Evolutionary conservation across 2,113 vertebrate species (phyloP).

Genomic region (Hemiprocne comata): DNA sequence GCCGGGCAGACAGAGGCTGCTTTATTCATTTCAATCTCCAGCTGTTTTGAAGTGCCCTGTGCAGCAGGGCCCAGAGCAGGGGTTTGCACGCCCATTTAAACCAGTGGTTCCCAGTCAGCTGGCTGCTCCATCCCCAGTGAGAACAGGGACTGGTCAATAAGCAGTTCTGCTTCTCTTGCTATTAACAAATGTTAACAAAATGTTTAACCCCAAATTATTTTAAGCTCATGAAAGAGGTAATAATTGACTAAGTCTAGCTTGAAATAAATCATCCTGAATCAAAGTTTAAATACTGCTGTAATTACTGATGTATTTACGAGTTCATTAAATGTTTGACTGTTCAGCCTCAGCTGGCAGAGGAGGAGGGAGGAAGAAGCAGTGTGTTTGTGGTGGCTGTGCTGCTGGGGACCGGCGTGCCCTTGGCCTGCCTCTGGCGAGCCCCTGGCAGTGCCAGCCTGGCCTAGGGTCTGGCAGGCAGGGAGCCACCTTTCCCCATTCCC

Average conservation of each 20-base stretch:
- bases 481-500: neutral
- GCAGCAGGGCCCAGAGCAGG: neutral
- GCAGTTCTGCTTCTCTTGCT: neutral
- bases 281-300: neutral
- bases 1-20: accelerated
- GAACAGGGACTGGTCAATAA: neutral
- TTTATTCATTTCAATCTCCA: neutral
- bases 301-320: neutral
- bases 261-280: neutral
- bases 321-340: neutral
- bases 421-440: neutral
- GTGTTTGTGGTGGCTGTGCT: accelerated
- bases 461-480: neutral
- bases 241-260: neutral
- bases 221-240: neutral
- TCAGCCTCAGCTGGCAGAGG: neutral
- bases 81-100: neutral
- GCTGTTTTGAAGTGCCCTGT: neutral
- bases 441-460: neutral
- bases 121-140: accelerated
- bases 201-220: neutral
- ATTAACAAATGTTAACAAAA: neutral
- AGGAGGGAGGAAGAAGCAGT: neutral
- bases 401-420: neutral
- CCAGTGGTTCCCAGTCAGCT: neutral